Evolutionary conservation across 2,888 invertebrate genomes (phyloP), one percentile per base, ranked within the genome.

Genomic region (Phrixothrix hirtus): DNA sequence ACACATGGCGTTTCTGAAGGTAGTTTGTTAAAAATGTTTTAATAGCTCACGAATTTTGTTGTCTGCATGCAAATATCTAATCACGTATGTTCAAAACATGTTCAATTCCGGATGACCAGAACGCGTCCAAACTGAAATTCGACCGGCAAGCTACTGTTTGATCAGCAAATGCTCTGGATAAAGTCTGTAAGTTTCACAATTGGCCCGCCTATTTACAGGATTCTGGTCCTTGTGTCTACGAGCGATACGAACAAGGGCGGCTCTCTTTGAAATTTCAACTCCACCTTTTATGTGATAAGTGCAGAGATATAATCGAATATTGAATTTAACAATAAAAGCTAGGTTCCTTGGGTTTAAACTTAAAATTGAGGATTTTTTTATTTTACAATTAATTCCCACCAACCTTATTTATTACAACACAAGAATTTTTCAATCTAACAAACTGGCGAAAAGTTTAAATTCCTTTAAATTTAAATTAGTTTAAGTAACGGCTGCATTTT

Each of bases 121-220:
- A 53, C 65, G 66, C 67, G 69, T 69, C 67, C 61, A 62, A 62
- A 58, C 66, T 61, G 64, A 68, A 62, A 67, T 61, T 67, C 68
- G 65, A 63, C 60, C 63, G 65, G 59, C 62, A 70, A 66, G 68
- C 71, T 69, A 73, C 73, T 73, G 72, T 68, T 64, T 66, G 69
- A 70, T 67, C 67, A 56, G 61, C 62, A 59, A 59, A 59, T 55
- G 61, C 62, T 64, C 62, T 61, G 59, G 67, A 62, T 70, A 70
- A 69, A 69, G 52, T 58, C 61, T 59, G 51, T 37, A 53, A 61
- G 44, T 44, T 44, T 27, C 21, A 21, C 34, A 30, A 38, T 15
- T 34, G 41, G 34, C 12, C 44, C 59, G 56, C 57, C 48, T 51
- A 30, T 46, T 39, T 50, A 44, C 9, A 29, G 53, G 58, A 64